phyloP scores from a whole-genome alignment of 1,140 invertebrate species.

The Physella acuta region DNA sequence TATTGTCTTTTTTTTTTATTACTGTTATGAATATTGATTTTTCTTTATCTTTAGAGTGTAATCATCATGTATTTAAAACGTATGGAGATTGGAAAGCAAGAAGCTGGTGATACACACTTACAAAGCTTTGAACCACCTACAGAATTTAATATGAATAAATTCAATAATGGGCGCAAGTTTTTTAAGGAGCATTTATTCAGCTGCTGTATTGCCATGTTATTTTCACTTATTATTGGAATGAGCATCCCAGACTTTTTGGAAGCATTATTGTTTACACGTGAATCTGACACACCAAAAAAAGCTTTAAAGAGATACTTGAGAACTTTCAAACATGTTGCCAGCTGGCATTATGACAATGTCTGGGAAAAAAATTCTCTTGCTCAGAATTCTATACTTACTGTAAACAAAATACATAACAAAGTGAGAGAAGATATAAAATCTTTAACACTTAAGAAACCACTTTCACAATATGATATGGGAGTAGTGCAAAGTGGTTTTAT shows the following conservation, averaged over 20 bases:
- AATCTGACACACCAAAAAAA: slow-evolving; percentile 60
- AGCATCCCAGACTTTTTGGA: slow-evolving; percentile 34
- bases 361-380: slow-evolving; percentile 33
- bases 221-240: slow-evolving; percentile 34
- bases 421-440: slow-evolving; percentile 52
- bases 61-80: no score
- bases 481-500: slow-evolving; percentile 74
- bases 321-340: slow-evolving; percentile 71
- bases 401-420: slow-evolving; percentile 59
- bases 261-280: slow-evolving; percentile 60
- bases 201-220: slow-evolving; percentile 29
- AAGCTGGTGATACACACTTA: no score
- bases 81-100: no score
- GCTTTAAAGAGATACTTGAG: slow-evolving; percentile 78
- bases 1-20: no score
- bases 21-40: no score
- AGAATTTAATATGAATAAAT: slow-evolving; percentile 31
- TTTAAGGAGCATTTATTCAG: slow-evolving; percentile 27
- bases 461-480: slow-evolving; percentile 78
- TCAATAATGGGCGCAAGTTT: slow-evolving; percentile 28
- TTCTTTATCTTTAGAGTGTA: no score
- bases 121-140: no score
- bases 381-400: slow-evolving; percentile 38
- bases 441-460: slow-evolving; percentile 34
- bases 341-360: slow-evolving; percentile 67